Percentiles rank a stretch among this genome's conserved stretches.
These are phyloP conservation scores for Aurelia sp. DNA, from an alignment of 30 jellyfish, hydroid and myxozoan species.

Conservation along the genomic window DNA sequence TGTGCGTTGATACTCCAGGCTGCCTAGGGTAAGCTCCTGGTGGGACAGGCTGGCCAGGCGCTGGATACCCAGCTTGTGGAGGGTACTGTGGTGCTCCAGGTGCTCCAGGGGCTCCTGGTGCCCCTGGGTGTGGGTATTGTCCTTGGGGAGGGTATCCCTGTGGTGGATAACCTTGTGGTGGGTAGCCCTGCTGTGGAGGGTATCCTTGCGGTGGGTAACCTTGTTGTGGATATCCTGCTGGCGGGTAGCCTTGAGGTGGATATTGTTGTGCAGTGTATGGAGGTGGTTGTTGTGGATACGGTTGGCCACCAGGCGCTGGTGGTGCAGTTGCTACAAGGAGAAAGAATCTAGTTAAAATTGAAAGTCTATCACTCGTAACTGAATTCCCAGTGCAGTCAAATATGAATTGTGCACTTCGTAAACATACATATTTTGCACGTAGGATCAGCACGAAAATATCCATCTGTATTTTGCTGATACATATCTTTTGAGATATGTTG, in stretches of 20 bases:
- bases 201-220: constrained; percentile 52
- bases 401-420: no score
- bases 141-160: constrained; percentile 2
- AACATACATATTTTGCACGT: no score
- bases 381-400: no score
- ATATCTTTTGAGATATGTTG: no score
- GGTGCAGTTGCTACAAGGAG: constrained; percentile 51
- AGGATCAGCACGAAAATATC: no score
- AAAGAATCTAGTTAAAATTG: background rate
- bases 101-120: constrained; percentile 8
- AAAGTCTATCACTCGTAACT: no score
- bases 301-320: constrained; percentile 46
- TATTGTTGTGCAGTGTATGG: constrained; percentile 51
- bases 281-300: constrained; percentile 59
- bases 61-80: constrained; percentile 28
- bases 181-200: background rate
- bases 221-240: constrained; percentile 40
- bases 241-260: constrained; percentile 55
- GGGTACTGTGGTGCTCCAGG: constrained; percentile 17
- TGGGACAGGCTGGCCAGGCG: constrained; percentile 50
- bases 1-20: constrained; percentile 62
- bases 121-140: no score
- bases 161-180: constrained; percentile 42
- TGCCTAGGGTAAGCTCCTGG: constrained; percentile 73
- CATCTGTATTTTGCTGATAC: no score